phyloP scores from a whole-genome alignment of 2,888 invertebrate species.

The Eumerus sabulonum region DNA sequence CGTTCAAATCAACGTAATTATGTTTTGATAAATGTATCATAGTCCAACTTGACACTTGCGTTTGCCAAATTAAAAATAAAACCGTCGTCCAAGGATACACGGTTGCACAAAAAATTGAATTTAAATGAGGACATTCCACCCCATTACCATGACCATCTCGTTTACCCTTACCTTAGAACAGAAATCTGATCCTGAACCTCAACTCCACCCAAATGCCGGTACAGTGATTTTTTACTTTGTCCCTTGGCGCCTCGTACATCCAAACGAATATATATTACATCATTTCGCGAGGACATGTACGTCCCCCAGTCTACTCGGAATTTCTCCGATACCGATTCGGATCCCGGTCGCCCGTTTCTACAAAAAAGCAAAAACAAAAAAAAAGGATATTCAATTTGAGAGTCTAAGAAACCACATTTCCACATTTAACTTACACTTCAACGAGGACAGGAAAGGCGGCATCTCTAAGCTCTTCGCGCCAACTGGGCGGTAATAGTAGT shows the following conservation, averaged over 20 bases:
- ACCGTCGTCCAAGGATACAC: conserved; percentile 23
- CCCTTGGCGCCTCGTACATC: conserved; percentile 93
- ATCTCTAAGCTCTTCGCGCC: conserved; percentile 91
- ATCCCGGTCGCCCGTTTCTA: conserved; percentile 95
- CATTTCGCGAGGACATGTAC: conserved; percentile 93
- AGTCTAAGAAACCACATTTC: background rate
- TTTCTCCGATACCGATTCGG: conserved; percentile 92
- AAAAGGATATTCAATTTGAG: background rate
- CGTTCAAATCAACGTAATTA: background rate
- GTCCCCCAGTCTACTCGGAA: conserved; percentile 95
- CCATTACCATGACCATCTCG: background rate
- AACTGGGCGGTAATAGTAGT: conserved; percentile 91
- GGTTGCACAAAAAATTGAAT: background rate
- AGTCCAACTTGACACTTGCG: background rate
- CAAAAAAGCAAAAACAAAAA: conserved; percentile 26
- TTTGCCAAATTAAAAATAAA: background rate
- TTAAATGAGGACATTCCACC: background rate
- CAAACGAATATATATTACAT: conserved; percentile 93
- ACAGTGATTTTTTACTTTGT: conserved; percentile 89
- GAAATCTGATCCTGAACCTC: conserved; percentile 96
- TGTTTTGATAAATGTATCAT: conserved; percentile 17
- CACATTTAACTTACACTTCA: conserved; percentile 80
- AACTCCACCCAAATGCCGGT: conserved; percentile 90
- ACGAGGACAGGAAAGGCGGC: conserved; percentile 93
- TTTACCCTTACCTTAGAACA: conserved; percentile 84